Evolutionary conservation across 2,888 invertebrate species (phyloP), one percentile per base, ranked within the genome.

Genomic region (Athalia rosae): DNA sequence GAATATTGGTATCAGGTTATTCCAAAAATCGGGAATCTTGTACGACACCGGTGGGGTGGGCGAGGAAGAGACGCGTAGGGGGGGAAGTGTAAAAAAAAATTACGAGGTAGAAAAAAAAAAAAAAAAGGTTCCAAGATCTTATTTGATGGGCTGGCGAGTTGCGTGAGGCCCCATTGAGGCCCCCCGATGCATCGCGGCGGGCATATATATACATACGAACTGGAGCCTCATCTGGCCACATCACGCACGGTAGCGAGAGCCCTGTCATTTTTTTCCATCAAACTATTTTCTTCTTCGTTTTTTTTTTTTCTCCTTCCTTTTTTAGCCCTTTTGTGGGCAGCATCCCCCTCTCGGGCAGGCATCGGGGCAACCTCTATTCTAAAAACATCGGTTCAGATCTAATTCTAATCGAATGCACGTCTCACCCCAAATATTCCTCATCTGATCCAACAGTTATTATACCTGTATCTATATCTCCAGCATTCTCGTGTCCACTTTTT

Each of bases 231-330:
- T 73, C 73, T 73, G 73, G 73, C 82, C 84, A 83, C 87, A 86
- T 85, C 86, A 84, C 88, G 87, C 82, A 87, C 88, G 84, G 88
- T 88, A 88, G 88, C 88, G 84, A 84, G 82, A 84, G 84, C 83
- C 85, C 87, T 85, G 85, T 87, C 87, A 86, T 88, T 87, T 88
- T 87, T 88, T 87, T 84, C 84, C 82, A 82, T 83, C 82, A 81
- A 80, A 83, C 81, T 80, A 84, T 84, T 84, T 74, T 74, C 77
- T 71, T 78, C 59, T 73, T 43, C 63, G 47, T 47, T 7, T 47
- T 66, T 66, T 28, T 64, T 11, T 48, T 48, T n/a, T n/a, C n/a
- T n/a, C n/a, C n/a, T n/a, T n/a, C n/a, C n/a, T 50, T 66, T 73
- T 59, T 73, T 73, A 73, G 53, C 73, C 73, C 73, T 73, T 73